Base-by-base conservation (phyloP, 2,797 vertebrate species). In the Notolabrus celidotus region DNA sequence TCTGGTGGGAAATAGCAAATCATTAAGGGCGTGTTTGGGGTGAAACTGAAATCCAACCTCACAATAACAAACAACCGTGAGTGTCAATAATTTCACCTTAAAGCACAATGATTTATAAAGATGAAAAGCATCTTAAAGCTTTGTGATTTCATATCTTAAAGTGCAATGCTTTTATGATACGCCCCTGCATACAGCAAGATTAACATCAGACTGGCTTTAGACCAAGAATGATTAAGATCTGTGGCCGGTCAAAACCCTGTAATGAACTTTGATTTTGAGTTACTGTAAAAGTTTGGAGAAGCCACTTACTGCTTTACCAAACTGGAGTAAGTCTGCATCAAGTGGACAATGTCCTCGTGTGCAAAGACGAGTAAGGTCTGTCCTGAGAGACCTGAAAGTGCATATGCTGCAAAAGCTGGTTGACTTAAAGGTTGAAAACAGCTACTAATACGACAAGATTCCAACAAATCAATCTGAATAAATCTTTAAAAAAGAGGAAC, bases 381-480 rank as follows among this genome's bases (percentile, higher is more conserved):
- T 67, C 38, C 49, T n/a, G n/a, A 20, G 58, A 31, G 5, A 53
- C 25, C 22, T 36, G 29, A 43, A 25, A 27, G 8, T 25, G 41
- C 2, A 55, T 29, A 67, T 22, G n/a, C 60, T 43, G 62, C 45
- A 31, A 71, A 49, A 54, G 27, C n/a, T 58, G 20, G 17, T 27
- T 49, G 5, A 33, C 1, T 54, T 1, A 29, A 66, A 20, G 50
- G 16, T 22, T 43, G 16, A 77, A n/a, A 59, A 39, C 15, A 43
- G 22, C 25, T 19, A 59, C 15, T 50, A 57, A 61, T 29, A 39
- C 25, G 19, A 7, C 8, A 34, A 5, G 1, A 25, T 62, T 57
- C 62, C 22, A 43, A 51, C 38, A 19, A 54, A 11, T 22, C 8
- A 33, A 34, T 71, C 12, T 62, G 6, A 66, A 74, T 49, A 45